Conservation (phyloP, 2,797 vertebrate genomes). For the Myiothlypis chrysogaster region DNA sequence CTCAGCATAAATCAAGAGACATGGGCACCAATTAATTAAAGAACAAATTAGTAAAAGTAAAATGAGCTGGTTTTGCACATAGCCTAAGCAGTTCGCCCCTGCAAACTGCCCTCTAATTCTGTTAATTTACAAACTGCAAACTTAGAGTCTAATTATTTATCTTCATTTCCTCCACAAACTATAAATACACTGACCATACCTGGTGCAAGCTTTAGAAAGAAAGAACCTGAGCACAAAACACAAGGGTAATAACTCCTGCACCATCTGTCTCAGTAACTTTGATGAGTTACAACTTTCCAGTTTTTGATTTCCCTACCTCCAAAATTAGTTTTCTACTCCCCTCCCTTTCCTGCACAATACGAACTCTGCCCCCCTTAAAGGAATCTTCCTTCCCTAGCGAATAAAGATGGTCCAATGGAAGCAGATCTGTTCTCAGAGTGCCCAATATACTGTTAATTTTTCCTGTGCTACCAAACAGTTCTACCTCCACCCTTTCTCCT, state of each 20-base stretch:
- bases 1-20: slow-evolving; percentile 6
- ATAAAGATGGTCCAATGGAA: neutral
- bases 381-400: neutral
- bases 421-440: neutral
- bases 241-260: neutral
- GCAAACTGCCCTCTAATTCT: neutral
- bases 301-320: neutral
- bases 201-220: neutral
- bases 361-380: neutral
- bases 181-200: neutral
- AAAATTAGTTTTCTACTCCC: neutral
- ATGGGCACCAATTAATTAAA: neutral
- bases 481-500: neutral
- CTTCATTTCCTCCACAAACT: neutral
- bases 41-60: slow-evolving; percentile 11
- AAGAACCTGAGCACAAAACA: neutral
- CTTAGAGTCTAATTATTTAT: slow-evolving; percentile 16
- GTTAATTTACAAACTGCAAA: slow-evolving; percentile 20
- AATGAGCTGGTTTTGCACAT: neutral
- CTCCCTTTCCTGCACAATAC: fast-evolving
- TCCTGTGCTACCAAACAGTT: neutral
- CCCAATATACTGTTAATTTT: neutral
- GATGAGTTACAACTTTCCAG: neutral
- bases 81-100: neutral
- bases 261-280: neutral